Percentiles rank a stretch among this genome's conserved stretches.
Conservation (phyloP, 2,888 invertebrate species). For the Lochmaea capreae region DNA sequence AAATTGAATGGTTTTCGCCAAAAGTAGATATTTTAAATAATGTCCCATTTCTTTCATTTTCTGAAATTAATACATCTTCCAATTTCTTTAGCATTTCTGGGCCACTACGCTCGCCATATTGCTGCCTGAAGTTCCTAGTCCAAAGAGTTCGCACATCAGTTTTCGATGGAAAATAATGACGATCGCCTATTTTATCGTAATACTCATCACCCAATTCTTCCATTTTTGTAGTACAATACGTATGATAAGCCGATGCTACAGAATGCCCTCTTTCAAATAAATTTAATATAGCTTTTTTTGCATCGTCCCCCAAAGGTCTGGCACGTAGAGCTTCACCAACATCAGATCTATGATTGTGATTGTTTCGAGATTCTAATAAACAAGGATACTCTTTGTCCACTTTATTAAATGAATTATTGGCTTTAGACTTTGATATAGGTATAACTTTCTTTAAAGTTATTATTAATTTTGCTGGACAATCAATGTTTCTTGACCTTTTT, state of each 20-base stretch:
- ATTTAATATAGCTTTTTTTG: constrained; percentile 16
- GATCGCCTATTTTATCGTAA: constrained; percentile 9
- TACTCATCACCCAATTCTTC: constrained; percentile 28
- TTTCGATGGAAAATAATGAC: constrained; percentile 31
- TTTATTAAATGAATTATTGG: too few relatives aligned
- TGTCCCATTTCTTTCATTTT: too few relatives aligned
- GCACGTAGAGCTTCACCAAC: too few relatives aligned
- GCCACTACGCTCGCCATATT: constrained; percentile 28
- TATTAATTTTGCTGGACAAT: too few relatives aligned
- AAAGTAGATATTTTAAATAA: too few relatives aligned
- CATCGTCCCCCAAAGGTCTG: background rate
- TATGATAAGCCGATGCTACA: constrained; percentile 30
- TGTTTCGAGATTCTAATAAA: too few relatives aligned
- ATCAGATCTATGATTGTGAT: too few relatives aligned
- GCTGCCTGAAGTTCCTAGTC: constrained; percentile 22
- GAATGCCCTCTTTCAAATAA: constrained; percentile 18
- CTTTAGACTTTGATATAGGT: too few relatives aligned
- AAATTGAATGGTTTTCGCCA: background rate
- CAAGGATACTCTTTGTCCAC: too few relatives aligned
- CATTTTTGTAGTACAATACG: constrained; percentile 23
- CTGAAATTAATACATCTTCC: constrained; percentile 5
- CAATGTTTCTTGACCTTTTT: too few relatives aligned
- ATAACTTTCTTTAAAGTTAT: too few relatives aligned
- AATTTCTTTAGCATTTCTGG: constrained; percentile 19
- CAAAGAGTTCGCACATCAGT: constrained; percentile 26